phyloP scores from a whole-genome alignment of 2,113 vertebrate species.

The Cranoglanis bouderius region DNA sequence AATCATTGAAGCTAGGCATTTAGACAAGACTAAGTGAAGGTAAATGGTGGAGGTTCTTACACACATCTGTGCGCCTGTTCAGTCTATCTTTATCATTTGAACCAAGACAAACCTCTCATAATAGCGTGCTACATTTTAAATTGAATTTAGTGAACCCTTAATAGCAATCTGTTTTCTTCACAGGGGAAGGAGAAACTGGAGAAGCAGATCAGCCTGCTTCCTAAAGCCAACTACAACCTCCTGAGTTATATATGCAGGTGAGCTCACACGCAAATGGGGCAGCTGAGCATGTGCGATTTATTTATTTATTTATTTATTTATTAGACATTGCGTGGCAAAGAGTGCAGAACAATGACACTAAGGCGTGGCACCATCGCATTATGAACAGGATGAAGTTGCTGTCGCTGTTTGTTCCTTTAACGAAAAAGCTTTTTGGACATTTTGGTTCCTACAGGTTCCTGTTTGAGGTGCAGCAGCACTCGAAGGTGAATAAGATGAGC shows the following conservation, averaged over 20 bases:
- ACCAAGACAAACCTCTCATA: neutral
- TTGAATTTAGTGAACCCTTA: neutral
- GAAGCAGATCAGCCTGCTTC: slow-evolving; percentile 84
- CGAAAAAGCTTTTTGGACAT: neutral
- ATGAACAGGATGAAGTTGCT: neutral
- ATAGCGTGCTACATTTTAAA: neutral
- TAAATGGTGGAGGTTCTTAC: neutral
- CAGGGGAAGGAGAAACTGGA: slow-evolving; percentile 83
- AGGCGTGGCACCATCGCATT: neutral
- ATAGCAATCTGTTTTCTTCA: neutral
- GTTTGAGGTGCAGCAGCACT: slow-evolving; percentile 87
- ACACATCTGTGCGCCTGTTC: neutral
- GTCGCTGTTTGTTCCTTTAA: neutral
- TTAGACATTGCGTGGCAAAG: neutral
- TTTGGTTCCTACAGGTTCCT: slow-evolving; percentile 79
- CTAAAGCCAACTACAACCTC: slow-evolving; percentile 89
- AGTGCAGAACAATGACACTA: neutral
- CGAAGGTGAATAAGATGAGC: slow-evolving; percentile 91
- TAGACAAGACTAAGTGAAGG: neutral
- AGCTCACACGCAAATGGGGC: slow-evolving; percentile 9
- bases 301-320: no score
- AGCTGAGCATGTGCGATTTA: neutral
- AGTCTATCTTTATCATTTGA: neutral
- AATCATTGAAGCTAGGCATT: neutral
- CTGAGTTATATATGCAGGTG: slow-evolving; percentile 94